Evolutionary conservation across 2,113 vertebrate genomes (phyloP), one percentile per base, ranked within the genome.

Genomic region (Calonectris borealis): DNA sequence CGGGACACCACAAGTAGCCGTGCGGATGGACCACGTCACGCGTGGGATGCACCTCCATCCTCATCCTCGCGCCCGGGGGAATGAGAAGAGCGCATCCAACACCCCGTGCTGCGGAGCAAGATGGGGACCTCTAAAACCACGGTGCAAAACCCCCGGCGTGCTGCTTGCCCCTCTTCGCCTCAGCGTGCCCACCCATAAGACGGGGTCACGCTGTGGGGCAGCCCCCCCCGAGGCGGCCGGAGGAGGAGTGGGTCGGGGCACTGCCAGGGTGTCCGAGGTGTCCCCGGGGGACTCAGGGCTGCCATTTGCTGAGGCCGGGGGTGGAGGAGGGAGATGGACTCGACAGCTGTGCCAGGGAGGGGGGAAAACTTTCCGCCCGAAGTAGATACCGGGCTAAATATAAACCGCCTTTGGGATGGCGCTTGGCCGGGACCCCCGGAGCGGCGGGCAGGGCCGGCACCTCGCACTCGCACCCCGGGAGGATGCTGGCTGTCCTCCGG

Each of bases 21-120:
- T 3, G 26, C 0, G 1, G 71, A n/a, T 8, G 34, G 26, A 64
- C 34, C 44, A 4, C 0, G 0, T 17, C 54, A 1, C 0, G 1
- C 3, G 7, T 0, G 1, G 57, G 69, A 8, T 14, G 36, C 32
- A 2, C 17, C 27, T 60, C 29, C 60, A 40, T 24, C 44, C 36
- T 24, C 46, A 19, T 25, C 54, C 48, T 72, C 24, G 1, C 2
- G 0, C 21, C 60, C 2, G 3, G 36, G 22, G 18, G 4, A 36
- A 24, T 1, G 22, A 52, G 40, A 42, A 15, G 14, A 9, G 18
- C 8, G 8, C 29, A 8, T 13, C 48, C 61, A 8, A 4, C 65
- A 6, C 11, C 14, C 70, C 0, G 24, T 0, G 24, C 40, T 51
- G 32, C 4, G 20, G 79, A 11, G 32, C 7, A 48, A 69, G 25